These are phyloP conservation scores for Calephelis virginiensis DNA, from an alignment of 1,140 invertebrate species.

Conservation along the genomic window DNA sequence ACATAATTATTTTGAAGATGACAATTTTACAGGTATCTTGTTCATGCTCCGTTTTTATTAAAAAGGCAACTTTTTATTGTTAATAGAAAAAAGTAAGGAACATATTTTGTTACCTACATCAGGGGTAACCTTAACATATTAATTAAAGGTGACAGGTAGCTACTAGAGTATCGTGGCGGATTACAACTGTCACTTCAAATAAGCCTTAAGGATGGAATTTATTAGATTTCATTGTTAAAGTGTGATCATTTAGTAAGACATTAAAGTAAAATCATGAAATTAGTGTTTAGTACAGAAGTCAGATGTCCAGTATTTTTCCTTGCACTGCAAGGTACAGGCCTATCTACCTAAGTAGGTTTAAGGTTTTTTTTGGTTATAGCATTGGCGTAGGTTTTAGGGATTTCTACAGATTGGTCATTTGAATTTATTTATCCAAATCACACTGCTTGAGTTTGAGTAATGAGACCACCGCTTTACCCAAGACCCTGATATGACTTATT, in stretches of 20 bases:
- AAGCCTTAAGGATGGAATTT: neutral
- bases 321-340: too few relatives aligned
- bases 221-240: constrained; percentile 13
- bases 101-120: neutral
- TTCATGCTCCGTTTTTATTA: neutral
- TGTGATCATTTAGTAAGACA: neutral
- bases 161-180: neutral
- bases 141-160: constrained; percentile 15
- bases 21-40: neutral
- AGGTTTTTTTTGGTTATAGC: too few relatives aligned
- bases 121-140: constrained; percentile 6
- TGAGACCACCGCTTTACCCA: too few relatives aligned
- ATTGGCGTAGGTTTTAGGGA: too few relatives aligned
- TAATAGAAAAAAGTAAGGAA: neutral
- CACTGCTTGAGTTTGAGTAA: too few relatives aligned
- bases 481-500: too few relatives aligned
- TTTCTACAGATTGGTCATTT: too few relatives aligned
- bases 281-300: too few relatives aligned
- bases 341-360: too few relatives aligned
- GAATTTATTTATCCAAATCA: too few relatives aligned
- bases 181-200: constrained; percentile 13
- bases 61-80: neutral
- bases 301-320: too few relatives aligned
- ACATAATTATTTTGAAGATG: neutral
- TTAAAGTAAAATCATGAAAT: neutral